phyloP scores from a whole-genome alignment of 2,113 vertebrate genomes.

The Felis chaus region DNA sequence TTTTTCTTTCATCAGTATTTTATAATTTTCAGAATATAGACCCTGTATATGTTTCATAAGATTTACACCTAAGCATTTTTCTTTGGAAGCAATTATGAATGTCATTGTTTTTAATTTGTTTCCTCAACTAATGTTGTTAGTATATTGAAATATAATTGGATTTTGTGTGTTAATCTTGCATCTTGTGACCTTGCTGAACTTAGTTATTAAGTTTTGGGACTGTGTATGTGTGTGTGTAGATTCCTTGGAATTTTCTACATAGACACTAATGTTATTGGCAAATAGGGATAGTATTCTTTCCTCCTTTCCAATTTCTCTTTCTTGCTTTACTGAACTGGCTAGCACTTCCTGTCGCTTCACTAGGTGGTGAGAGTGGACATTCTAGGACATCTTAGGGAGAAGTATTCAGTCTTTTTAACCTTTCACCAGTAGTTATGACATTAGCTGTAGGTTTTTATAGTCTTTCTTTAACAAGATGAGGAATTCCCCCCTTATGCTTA shows the following conservation, averaged over 20 bases:
- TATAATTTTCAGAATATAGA: not conserved
- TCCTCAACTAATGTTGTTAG: not conserved
- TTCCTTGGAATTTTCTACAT: not conserved
- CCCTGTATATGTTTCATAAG: not conserved
- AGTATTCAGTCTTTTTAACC: not conserved
- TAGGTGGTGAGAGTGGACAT: not conserved
- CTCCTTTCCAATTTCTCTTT: not conserved
- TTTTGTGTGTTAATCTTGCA: not conserved
- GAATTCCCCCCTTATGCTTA: not conserved
- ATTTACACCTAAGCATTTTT: not conserved
- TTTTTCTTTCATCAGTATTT: not conserved
- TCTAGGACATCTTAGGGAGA: not conserved
- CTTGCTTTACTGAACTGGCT: not conserved
- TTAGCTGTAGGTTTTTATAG: not conserved
- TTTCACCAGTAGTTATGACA: not conserved
- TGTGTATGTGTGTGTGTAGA: not conserved
- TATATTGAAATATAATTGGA: not conserved
- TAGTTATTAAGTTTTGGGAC: not conserved
- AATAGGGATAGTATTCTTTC: not conserved
- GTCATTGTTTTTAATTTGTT: not conserved
- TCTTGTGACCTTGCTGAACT: not conserved
- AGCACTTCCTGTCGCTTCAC: not conserved
- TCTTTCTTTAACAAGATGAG: not conserved
- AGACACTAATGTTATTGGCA: not conserved
- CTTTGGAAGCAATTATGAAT: not conserved